Conservation (phyloP, 2,888 invertebrate species). For the Hirtodrosophila alboralis region DNA sequence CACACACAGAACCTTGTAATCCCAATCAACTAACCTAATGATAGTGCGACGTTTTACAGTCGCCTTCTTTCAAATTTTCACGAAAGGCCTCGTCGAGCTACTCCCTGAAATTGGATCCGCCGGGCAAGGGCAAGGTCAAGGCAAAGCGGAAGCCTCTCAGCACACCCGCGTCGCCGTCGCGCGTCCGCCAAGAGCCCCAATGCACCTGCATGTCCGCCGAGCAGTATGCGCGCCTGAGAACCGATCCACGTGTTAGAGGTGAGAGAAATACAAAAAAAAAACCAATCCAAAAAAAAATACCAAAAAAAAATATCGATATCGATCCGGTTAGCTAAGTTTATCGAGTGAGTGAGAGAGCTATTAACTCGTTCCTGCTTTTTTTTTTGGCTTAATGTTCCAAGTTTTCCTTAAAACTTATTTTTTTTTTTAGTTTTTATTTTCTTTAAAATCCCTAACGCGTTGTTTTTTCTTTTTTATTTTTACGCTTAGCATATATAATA, state of each 20-base stretch:
- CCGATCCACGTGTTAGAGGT: constrained; percentile 83
- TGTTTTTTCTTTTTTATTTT: constrained; percentile 9
- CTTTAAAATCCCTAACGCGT: constrained; percentile 11
- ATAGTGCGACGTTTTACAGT: constrained; percentile 91
- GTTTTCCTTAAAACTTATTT: constrained; percentile 2
- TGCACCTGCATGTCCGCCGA: constrained; percentile 98
- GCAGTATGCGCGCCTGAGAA: constrained; percentile 92
- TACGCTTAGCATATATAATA: constrained; percentile 34
- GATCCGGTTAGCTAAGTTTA: constrained; percentile 41
- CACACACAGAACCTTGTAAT: constrained; percentile 85
- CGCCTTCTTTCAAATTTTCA: constrained; percentile 98
- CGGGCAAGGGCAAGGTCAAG: constrained; percentile 93
- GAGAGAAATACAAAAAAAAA: constrained; percentile 68
- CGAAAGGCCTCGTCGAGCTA: constrained; percentile 98
- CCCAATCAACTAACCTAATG: constrained; percentile 85
- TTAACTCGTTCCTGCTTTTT: constrained; percentile 4
- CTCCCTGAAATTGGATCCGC: constrained; percentile 96
- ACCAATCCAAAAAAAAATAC: constrained; percentile 34
- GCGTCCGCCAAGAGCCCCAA: constrained; percentile 91
- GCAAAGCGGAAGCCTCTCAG: constrained; percentile 95
- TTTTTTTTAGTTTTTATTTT: too few species aligned
- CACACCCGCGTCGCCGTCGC: constrained; percentile 95
- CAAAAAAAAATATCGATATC: constrained; percentile 12
- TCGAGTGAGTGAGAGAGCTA: constrained; percentile 17
- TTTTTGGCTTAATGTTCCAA: constrained; percentile 19